These are phyloP conservation scores for Tipula unca DNA, from an alignment of 2,888 invertebrate species.

Conservation along the genomic window DNA sequence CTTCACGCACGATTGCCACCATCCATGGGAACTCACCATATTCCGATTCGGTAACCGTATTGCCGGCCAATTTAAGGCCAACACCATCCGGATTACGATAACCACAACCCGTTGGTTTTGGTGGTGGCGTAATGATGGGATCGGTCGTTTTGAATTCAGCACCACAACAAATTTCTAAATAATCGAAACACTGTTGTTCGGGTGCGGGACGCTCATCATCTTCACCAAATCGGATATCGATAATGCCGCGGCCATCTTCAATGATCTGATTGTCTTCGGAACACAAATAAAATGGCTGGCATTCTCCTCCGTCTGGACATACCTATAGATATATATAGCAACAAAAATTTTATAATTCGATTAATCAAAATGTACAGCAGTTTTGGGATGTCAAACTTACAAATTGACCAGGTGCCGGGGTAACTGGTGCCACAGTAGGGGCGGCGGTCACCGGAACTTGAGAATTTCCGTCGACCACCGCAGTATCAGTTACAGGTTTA, in stretches of 20 bases:
- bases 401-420: not conserved
- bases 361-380: not conserved
- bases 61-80: slow-evolving; percentile 57
- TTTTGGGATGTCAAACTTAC: not conserved
- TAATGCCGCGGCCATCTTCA: slow-evolving; percentile 60
- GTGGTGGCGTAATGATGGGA: slow-evolving; percentile 33
- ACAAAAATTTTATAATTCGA: not conserved
- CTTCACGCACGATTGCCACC: slow-evolving; percentile 57
- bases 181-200: slow-evolving; percentile 25
- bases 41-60: slow-evolving; percentile 53
- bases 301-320: slow-evolving; percentile 48
- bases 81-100: slow-evolving; percentile 61
- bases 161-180: slow-evolving; percentile 35
- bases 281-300: slow-evolving; percentile 72
- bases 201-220: slow-evolving; percentile 25
- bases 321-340: not conserved
- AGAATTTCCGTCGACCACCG: not conserved
- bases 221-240: slow-evolving; percentile 61
- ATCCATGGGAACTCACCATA: slow-evolving; percentile 82
- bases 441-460: not conserved
- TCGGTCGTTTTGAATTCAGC: slow-evolving; percentile 29
- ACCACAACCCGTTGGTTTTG: slow-evolving; percentile 49
- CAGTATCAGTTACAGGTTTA: not conserved
- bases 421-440: not conserved
- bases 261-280: slow-evolving; percentile 57